These are phyloP conservation scores for Maccullochella peelii DNA, from an alignment of 2,113 vertebrate genomes.

Conservation along the genomic window DNA sequence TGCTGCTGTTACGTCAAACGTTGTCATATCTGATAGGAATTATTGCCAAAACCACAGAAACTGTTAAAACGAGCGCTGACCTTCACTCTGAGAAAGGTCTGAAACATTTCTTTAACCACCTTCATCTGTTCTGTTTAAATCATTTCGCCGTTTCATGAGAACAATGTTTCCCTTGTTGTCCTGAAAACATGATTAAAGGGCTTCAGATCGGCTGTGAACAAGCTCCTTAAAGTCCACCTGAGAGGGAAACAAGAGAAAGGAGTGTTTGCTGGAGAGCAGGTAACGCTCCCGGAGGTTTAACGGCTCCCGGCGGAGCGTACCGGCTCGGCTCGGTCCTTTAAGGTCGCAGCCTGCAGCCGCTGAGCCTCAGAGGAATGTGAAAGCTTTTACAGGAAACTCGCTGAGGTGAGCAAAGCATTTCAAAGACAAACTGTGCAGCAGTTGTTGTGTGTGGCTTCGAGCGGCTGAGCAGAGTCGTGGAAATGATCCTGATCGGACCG, in stretches of 20 bases:
- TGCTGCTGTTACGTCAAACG: not conserved
- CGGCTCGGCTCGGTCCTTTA: constrained; percentile 5
- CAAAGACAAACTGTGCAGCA: constrained; percentile 26
- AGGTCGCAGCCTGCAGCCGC: not conserved
- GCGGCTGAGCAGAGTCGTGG: not conserved
- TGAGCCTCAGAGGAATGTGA: constrained; percentile 57
- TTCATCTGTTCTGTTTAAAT: not conserved
- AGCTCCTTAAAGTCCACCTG: not conserved
- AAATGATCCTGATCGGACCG: constrained; percentile 49
- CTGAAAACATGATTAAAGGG: constrained; percentile 4
- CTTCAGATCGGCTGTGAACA: constrained; percentile 21
- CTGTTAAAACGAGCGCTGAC: too few relatives aligned
- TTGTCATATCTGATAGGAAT: constrained; percentile 3
- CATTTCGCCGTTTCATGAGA: not conserved
- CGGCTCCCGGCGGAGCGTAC: not conserved
- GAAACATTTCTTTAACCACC: too few relatives aligned
- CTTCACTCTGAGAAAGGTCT: not conserved
- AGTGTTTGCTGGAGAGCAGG: constrained; percentile 15
- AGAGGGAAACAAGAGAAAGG: constrained; percentile 17
- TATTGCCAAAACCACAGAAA: not conserved
- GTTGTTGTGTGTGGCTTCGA: not conserved
- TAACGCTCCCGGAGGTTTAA: not conserved
- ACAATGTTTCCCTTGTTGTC: constrained; percentile 20
- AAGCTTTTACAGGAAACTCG: constrained; percentile 32
- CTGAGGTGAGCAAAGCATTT: constrained; percentile 24